Evolutionary conservation across 2,888 invertebrate species (phyloP).

Genomic region (Eupithecia subumbrata): DNA sequence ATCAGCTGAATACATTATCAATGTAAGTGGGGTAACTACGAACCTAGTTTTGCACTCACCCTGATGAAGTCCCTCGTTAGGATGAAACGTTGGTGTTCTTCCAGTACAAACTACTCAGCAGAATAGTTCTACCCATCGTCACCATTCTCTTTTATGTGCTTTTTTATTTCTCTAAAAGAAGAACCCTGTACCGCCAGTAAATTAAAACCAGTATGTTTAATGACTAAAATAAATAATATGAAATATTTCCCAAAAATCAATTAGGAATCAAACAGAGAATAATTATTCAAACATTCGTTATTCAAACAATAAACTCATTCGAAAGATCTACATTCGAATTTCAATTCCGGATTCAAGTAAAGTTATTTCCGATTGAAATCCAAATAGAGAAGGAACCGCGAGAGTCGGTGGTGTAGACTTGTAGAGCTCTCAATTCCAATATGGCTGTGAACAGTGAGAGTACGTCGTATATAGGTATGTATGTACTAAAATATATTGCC

Average conservation of each 20-base stretch:
- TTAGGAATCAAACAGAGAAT: not conserved
- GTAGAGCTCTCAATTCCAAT: not conserved
- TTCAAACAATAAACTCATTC: constrained; percentile 2
- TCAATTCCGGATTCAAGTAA: not conserved
- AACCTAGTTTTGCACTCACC: too few relatives aligned
- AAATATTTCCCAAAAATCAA: not conserved
- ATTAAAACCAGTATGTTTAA: too few relatives aligned
- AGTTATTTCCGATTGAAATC: not conserved
- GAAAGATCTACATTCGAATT: not conserved
- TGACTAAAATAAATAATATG: not conserved
- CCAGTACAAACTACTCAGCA: too few relatives aligned
- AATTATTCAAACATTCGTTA: not conserved
- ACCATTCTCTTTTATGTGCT: too few relatives aligned
- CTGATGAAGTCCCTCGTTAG: too few relatives aligned
- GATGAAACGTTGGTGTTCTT: too few relatives aligned
- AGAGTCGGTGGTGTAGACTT: not conserved
- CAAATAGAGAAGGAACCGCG: not conserved
- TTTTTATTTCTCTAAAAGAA: too few relatives aligned
- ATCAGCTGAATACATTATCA: too few relatives aligned
- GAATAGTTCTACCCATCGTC: too few relatives aligned
- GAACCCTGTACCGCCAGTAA: too few relatives aligned
- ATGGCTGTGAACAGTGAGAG: not conserved
- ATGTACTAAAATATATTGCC: too few relatives aligned
- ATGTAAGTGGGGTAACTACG: too few relatives aligned
- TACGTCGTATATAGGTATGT: not conserved